phyloP scores from a whole-genome alignment of 2,113 vertebrate species.

The Trachemys scripta region DNA sequence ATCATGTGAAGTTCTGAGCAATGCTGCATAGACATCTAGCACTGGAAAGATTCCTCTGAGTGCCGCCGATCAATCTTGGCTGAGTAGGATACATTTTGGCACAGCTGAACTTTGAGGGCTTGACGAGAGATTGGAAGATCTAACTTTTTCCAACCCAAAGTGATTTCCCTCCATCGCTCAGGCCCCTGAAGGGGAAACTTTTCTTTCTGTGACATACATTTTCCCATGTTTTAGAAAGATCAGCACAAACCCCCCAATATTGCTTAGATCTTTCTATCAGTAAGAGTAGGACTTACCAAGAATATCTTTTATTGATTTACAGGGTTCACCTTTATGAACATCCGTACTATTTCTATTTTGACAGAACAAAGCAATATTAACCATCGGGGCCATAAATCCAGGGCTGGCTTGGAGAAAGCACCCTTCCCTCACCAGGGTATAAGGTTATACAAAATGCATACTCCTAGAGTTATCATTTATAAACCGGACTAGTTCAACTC shows the following conservation, averaged over 20 bases:
- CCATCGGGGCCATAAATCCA: slow-evolving; percentile 67
- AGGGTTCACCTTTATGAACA: slow-evolving; percentile 74
- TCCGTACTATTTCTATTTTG: slow-evolving; percentile 64
- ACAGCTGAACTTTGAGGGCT: not conserved
- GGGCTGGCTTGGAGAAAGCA: not conserved
- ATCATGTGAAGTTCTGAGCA: not conserved
- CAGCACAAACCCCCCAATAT: not conserved
- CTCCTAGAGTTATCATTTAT: slow-evolving; percentile 71
- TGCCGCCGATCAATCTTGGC: not conserved
- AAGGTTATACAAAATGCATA: slow-evolving; percentile 45
- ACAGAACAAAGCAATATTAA: slow-evolving; percentile 69
- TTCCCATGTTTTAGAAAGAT: not conserved
- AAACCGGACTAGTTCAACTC: slow-evolving; percentile 52
- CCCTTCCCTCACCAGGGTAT: slow-evolving; percentile 14
- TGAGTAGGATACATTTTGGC: rapidly evolving
- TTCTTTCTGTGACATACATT: not conserved
- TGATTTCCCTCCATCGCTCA: not conserved
- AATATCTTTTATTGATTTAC: slow-evolving; percentile 56
- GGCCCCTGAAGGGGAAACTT: not conserved
- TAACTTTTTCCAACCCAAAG: not conserved
- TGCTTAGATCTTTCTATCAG: slow-evolving; percentile 18
- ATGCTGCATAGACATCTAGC: not conserved
- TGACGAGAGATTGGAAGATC: not conserved
- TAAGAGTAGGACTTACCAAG: slow-evolving; percentile 11
- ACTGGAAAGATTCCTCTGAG: not conserved